Conservation (phyloP, 2,888 invertebrate species). For the Athrips mouffetella region DNA sequence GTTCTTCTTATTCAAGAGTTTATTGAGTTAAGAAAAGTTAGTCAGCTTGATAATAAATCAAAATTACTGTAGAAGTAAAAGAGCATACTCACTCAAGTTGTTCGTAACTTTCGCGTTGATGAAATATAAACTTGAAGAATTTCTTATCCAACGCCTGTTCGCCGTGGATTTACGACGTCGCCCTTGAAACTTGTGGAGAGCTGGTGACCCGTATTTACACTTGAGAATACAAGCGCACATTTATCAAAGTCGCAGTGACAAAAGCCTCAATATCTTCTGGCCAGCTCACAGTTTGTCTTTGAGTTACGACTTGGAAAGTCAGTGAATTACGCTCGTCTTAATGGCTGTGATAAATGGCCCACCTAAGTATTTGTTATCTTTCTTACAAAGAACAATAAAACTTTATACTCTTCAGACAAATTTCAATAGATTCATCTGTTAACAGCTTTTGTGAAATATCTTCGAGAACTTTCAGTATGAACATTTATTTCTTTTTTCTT, state of each 20-base stretch:
- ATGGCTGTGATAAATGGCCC: constrained; percentile 6
- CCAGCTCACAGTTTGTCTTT: constrained; percentile 11
- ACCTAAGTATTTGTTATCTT: neutral
- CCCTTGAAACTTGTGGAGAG: constrained; percentile 9
- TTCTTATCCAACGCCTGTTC: constrained; percentile 2
- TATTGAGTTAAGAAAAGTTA: neutral
- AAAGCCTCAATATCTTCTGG: constrained; percentile 11
- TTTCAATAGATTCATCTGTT: neutral
- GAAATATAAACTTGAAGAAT: constrained; percentile 8
- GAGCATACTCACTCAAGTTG: neutral
- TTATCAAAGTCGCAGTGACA: constrained; percentile 11
- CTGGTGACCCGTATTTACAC: constrained; percentile 7
- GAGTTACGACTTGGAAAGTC: constrained; percentile 2
- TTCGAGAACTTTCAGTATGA: constrained; percentile 1
- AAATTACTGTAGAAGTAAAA: neutral
- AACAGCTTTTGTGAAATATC: neutral
- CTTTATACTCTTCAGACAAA: neutral
- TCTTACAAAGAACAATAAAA: constrained; percentile 1
- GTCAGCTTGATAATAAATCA: constrained; percentile 2
- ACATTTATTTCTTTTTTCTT: constrained; percentile 7
- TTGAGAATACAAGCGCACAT: constrained; percentile 7
- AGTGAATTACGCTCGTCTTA: constrained; percentile 8
- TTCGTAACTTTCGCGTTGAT: constrained; percentile 4
- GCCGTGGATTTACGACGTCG: constrained; percentile 3
- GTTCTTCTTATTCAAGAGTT: neutral